Evolutionary conservation across 2,113 vertebrate genomes (phyloP).

Genomic region (Phoxinus phoxinus): DNA sequence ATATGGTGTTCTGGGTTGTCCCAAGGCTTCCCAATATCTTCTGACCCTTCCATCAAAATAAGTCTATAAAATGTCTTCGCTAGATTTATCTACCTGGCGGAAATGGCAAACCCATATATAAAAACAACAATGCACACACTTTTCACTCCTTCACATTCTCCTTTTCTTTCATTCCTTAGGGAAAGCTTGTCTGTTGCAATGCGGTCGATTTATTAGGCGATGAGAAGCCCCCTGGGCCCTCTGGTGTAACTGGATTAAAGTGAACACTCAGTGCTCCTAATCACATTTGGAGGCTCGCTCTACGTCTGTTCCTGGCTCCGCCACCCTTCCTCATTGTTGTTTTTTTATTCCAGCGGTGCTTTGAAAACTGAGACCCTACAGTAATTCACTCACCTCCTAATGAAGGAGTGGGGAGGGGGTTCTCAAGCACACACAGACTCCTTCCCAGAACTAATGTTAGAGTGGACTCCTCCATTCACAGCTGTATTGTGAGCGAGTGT

Average conservation of each 20-base stretch:
- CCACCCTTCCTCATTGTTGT: neutral
- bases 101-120: neutral
- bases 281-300: conserved; percentile 63
- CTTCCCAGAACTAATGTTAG: conserved; percentile 15
- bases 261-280: conserved; percentile 66
- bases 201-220: conserved; percentile 62
- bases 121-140: neutral
- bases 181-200: conserved; percentile 55
- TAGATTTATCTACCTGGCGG: neutral
- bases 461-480: neutral
- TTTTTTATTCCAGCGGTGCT: neutral
- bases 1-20: neutral
- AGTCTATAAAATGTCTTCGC: neutral
- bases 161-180: conserved; percentile 34
- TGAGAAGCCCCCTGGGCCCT: conserved; percentile 54
- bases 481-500: neutral
- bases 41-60: neutral
- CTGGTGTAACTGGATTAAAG: conserved; percentile 67
- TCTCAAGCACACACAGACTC: conserved; percentile 9
- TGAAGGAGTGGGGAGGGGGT: conserved; percentile 5
- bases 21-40: neutral
- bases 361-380: conserved; percentile 28
- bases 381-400: conserved; percentile 28
- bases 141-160: conserved; percentile 9
- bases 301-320: conserved; percentile 58